phyloP scores from a whole-genome alignment of 1,140 invertebrate species.

The Drosophila sproati region DNA sequence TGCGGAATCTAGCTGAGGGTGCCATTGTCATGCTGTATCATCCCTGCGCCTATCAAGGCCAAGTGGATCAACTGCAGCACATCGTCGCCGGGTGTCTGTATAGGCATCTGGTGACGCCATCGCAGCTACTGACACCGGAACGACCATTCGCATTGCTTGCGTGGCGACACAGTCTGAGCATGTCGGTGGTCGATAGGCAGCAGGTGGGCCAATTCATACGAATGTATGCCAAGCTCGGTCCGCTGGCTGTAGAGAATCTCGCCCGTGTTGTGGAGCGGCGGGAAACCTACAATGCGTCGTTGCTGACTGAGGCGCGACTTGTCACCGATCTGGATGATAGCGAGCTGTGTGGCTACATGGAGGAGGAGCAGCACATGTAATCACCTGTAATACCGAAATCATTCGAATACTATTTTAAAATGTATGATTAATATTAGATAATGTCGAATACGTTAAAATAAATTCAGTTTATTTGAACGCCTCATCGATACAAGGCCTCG shows the following conservation, averaged over 20 bases:
- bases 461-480: conserved; percentile 24
- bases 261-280: conserved; percentile 88
- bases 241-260: conserved; percentile 82
- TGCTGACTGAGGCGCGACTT: conserved; percentile 86
- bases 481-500: conserved; percentile 8
- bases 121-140: conserved; percentile 86
- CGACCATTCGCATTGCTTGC: conserved; percentile 91
- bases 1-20: conserved; percentile 95
- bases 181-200: conserved; percentile 88
- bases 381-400: conserved; percentile 4
- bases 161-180: conserved; percentile 91
- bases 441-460: background rate
- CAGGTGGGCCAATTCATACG: conserved; percentile 88
- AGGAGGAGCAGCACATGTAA: conserved; percentile 56
- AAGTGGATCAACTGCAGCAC: conserved; percentile 88
- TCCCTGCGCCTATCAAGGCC: conserved; percentile 91
- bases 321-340: conserved; percentile 86
- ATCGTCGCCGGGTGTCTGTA: conserved; percentile 90
- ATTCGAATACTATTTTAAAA: conserved; percentile 35
- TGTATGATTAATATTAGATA: background rate
- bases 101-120: conserved; percentile 93
- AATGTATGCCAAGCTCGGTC: conserved; percentile 88
- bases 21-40: conserved; percentile 94
- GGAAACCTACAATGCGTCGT: conserved; percentile 86
- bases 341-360: conserved; percentile 85